A percentile compares a stretch with the other conserved stretches of the same genome.
Evolutionary conservation across 1,140 invertebrate genomes (phyloP).

Genomic region (Sycophila sp.): DNA sequence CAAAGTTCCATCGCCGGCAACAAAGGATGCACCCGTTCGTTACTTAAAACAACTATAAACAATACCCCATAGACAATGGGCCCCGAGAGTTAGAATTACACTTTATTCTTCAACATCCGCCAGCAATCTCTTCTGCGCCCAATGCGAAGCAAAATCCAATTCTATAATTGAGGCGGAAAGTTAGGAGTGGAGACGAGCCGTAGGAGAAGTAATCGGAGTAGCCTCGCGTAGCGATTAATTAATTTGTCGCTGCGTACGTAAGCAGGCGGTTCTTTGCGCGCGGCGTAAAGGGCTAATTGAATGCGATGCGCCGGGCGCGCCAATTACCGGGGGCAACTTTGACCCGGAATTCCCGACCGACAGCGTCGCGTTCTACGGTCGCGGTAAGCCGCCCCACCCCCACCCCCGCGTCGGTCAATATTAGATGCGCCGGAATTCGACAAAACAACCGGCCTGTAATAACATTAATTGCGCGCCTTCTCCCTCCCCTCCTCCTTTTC

Average conservation of each 20-base stretch:
- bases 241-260: not conserved
- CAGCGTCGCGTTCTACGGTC: not conserved
- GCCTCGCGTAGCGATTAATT: not conserved
- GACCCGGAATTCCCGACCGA: constrained; percentile 13
- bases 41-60: too few relatives aligned
- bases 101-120: too few relatives aligned
- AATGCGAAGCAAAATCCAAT: too few relatives aligned
- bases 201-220: too few relatives aligned
- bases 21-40: too few relatives aligned
- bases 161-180: too few relatives aligned
- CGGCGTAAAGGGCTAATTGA: constrained; percentile 51
- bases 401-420: constrained; percentile 44
- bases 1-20: too few relatives aligned
- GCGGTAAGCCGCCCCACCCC: not conserved
- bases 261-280: constrained; percentile 43
- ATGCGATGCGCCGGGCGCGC: constrained; percentile 44
- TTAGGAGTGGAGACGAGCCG: too few relatives aligned
- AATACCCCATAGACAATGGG: too few relatives aligned
- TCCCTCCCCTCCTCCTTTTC: not conserved
- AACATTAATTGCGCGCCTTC: constrained; percentile 46
- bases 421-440: constrained; percentile 50
- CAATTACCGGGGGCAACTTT: constrained; percentile 51
- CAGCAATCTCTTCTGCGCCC: too few relatives aligned
- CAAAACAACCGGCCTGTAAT: constrained; percentile 53
- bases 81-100: too few relatives aligned